Percentiles rank a stretch among this genome's conserved stretches.
Conservation (phyloP, 2,888 invertebrate genomes). For the Phasia obesa region DNA sequence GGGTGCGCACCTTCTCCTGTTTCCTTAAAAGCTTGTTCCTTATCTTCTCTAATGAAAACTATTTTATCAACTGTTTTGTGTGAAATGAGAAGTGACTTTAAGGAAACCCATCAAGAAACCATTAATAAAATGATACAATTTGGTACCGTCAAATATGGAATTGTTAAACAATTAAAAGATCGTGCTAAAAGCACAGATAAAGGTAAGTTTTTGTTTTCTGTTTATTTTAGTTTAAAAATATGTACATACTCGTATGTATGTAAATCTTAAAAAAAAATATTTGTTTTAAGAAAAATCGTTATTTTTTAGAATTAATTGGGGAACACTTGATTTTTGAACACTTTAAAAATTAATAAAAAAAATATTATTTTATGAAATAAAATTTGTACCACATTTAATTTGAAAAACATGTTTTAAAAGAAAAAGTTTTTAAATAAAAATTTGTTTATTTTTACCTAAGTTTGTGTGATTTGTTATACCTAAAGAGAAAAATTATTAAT, state of each 20-base stretch:
- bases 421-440: too few species aligned
- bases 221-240: too few species aligned
- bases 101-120: constrained; percentile 83
- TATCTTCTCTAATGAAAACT: constrained; percentile 78
- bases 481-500: too few species aligned
- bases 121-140: constrained; percentile 85
- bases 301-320: neutral
- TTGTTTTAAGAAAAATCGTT: neutral
- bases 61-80: constrained; percentile 79
- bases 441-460: too few species aligned
- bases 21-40: neutral
- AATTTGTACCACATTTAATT: too few species aligned
- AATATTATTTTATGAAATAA: too few species aligned
- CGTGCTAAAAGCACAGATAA: constrained; percentile 81
- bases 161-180: constrained; percentile 83
- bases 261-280: too few species aligned
- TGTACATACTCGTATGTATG: too few species aligned
- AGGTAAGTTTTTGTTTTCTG: constrained; percentile 79
- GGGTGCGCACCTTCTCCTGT: neutral
- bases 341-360: too few species aligned
- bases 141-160: constrained; percentile 86
- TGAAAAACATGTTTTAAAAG: too few species aligned
- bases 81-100: constrained; percentile 83
- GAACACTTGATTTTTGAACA: too few species aligned
- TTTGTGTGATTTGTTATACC: too few species aligned